Conservation (phyloP, 2,888 invertebrate species). For the Agrochola lota region DNA sequence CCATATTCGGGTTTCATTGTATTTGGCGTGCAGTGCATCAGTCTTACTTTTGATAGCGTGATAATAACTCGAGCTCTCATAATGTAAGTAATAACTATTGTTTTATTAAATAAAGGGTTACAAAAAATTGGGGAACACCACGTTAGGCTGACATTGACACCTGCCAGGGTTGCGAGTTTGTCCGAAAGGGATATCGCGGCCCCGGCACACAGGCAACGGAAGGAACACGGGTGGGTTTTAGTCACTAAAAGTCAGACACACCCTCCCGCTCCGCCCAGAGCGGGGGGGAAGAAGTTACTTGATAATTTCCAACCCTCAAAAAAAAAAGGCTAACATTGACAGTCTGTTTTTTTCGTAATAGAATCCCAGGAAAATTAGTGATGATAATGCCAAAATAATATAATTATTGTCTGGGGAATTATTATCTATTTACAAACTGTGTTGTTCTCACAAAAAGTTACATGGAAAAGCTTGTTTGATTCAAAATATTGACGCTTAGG, state of each 20-base stretch:
- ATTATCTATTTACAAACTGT: background rate
- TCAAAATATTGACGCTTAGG: background rate
- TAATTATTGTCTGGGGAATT: background rate
- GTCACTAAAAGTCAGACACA: too few species aligned
- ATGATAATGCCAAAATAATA: background rate
- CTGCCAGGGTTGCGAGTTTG: too few species aligned
- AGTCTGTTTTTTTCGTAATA: background rate
- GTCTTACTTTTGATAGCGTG: constrained; percentile 50
- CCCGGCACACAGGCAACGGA: too few species aligned
- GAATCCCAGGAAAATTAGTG: background rate
- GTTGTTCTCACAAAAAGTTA: background rate
- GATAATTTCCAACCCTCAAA: too few species aligned
- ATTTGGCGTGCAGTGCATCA: constrained; percentile 50
- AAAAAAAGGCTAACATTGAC: background rate
- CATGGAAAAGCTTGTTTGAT: background rate
- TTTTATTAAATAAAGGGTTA: background rate
- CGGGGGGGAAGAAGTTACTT: too few species aligned
- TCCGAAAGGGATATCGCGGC: too few species aligned
- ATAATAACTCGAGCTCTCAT: constrained; percentile 10
- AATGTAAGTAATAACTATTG: constrained; percentile 35
- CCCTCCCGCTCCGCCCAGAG: too few species aligned
- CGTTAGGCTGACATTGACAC: background rate
- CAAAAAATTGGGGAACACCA: background rate
- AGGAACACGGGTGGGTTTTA: too few species aligned
- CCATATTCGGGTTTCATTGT: constrained; percentile 52